A percentile compares a stretch with the other conserved stretches of the same genome.
These are phyloP conservation scores for Maccullochella peelii DNA, from an alignment of 2,113 vertebrate genomes.

Conservation along the genomic window DNA sequence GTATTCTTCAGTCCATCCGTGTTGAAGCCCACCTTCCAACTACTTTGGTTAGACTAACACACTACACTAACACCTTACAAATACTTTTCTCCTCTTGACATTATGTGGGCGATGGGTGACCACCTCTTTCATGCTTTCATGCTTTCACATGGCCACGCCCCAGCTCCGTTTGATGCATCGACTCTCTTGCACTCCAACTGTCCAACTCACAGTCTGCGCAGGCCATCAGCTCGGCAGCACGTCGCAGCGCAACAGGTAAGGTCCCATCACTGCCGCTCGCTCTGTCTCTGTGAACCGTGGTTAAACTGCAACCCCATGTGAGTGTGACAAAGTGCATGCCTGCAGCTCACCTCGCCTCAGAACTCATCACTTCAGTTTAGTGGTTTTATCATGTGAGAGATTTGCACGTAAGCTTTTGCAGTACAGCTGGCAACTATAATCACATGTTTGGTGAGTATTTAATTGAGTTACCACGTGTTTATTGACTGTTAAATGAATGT, in stretches of 20 bases:
- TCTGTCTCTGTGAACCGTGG: not conserved
- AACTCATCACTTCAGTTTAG: slow-evolving; percentile 5
- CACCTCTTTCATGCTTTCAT: too few relatives aligned
- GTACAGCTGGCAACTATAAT: not conserved
- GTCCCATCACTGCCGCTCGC: slow-evolving; percentile 46
- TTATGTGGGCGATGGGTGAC: not conserved
- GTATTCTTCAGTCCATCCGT: not conserved
- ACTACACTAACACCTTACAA: not conserved
- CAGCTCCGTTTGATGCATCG: slow-evolving; percentile 43
- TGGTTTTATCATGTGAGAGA: not conserved
- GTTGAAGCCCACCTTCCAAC: not conserved
- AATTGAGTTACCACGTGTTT: not conserved
- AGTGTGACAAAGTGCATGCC: slow-evolving; percentile 28
- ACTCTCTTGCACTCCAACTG: slow-evolving; percentile 31
- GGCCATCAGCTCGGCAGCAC: slow-evolving; percentile 66
- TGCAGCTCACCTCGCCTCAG: slow-evolving; percentile 3
- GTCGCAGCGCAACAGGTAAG: slow-evolving; percentile 82
- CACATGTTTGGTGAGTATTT: slow-evolving; percentile 11
- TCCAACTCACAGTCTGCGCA: slow-evolving; percentile 56
- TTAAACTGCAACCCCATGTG: not conserved
- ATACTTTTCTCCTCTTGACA: slow-evolving; percentile 14
- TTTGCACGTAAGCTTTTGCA: slow-evolving; percentile 1
- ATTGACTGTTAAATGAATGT: not conserved
- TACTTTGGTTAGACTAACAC: not conserved
- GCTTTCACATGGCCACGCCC: slow-evolving; percentile 73